phyloP scores from a whole-genome alignment of 2,113 vertebrate species.

The Myanophis thanlyinensis region DNA sequence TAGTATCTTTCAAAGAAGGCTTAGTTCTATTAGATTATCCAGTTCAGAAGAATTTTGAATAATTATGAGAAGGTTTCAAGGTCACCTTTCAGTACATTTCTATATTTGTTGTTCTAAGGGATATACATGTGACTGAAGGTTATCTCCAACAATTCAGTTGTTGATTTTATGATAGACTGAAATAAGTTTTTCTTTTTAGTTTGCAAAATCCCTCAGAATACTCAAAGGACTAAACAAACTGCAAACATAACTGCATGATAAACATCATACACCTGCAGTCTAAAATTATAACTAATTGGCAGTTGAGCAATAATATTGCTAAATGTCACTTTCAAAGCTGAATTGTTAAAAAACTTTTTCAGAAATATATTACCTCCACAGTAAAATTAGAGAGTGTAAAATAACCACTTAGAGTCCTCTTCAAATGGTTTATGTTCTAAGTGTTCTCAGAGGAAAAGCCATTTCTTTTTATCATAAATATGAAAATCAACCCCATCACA shows the following conservation, averaged over 20 bases:
- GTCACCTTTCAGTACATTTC: neutral
- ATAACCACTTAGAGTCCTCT: neutral
- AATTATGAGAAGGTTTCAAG: neutral
- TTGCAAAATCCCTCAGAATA: neutral
- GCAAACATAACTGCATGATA: neutral
- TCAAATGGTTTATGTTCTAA: constrained; percentile 26
- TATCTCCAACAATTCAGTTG: neutral
- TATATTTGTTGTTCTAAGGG: neutral
- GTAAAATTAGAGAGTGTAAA: constrained; percentile 33
- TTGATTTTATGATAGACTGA: neutral
- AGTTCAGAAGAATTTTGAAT: neutral
- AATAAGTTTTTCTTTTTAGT: neutral
- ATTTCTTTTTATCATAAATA: neutral
- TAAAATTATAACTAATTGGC: neutral
- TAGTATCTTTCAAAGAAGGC: neutral
- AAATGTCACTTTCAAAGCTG: neutral
- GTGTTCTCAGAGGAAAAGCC: neutral
- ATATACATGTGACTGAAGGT: neutral
- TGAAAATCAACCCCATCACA: neutral
- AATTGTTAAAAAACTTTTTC: constrained; percentile 12
- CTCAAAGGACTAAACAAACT: neutral
- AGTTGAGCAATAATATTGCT: neutral
- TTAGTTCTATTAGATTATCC: neutral
- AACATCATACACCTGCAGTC: neutral
- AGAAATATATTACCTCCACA: constrained; percentile 1